Conservation (phyloP, 2,888 invertebrate genomes). For the Andrena flavipes region DNA sequence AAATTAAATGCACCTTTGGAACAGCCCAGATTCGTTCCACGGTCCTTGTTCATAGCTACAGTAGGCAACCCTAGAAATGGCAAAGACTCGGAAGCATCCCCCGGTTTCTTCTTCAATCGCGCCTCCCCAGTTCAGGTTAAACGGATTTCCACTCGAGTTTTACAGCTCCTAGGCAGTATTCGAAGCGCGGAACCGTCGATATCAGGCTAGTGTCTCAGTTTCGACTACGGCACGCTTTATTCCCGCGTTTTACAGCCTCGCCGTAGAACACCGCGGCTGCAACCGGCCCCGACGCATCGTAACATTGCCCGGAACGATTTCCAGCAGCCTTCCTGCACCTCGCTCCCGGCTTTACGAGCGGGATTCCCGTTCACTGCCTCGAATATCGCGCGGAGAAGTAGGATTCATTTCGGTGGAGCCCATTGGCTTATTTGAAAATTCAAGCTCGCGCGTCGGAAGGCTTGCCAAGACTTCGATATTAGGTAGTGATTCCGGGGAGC, state of each 20-base stretch:
- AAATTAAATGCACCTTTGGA: background rate
- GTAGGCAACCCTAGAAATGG: too few relatives aligned
- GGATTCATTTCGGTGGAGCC: too few relatives aligned
- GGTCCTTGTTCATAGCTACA: too few relatives aligned
- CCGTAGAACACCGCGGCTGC: slow-evolving; percentile 20
- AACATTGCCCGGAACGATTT: background rate
- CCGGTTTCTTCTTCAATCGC: background rate
- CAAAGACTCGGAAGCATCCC: too few relatives aligned
- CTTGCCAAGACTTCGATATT: too few relatives aligned
- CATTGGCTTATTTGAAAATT: too few relatives aligned
- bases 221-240: slow-evolving; percentile 42
- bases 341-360: background rate
- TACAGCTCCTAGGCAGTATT: background rate
- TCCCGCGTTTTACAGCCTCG: slow-evolving; percentile 54
- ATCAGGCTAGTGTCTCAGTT: background rate
- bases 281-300: background rate
- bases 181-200: background rate
- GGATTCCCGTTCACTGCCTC: background rate
- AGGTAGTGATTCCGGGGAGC: too few relatives aligned
- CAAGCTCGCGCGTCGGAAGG: too few relatives aligned
- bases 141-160: background rate
- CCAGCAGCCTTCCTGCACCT: background rate
- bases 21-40: too few relatives aligned
- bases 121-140: background rate
- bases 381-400: too few relatives aligned